Evolutionary conservation across 2,113 vertebrate species (phyloP).

Genomic region (Chlorodrepanis virens): DNA sequence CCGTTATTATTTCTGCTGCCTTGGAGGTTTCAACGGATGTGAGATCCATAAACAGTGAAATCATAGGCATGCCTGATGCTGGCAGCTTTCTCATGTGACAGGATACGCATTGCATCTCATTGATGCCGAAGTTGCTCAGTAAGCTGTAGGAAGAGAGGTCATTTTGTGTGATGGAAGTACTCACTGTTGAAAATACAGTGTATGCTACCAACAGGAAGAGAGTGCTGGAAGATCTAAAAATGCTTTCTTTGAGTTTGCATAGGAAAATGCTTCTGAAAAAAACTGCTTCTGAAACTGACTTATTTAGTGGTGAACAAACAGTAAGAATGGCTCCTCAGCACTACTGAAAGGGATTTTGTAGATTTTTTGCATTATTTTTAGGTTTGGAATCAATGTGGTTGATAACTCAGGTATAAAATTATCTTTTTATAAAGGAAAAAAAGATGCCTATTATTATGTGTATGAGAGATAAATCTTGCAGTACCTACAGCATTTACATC

Average conservation of each 20-base stretch:
- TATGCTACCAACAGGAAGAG: conserved; percentile 67
- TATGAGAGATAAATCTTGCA: not conserved
- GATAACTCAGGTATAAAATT: not conserved
- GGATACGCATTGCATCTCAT: conserved; percentile 69
- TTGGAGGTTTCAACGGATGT: conserved; percentile 67
- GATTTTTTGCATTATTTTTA: not conserved
- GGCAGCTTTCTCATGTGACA: conserved; percentile 80
- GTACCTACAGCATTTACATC: not conserved
- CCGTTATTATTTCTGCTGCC: conserved; percentile 52
- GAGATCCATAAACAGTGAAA: conserved; percentile 82
- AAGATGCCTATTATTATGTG: not conserved
- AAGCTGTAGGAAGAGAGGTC: conserved; percentile 80
- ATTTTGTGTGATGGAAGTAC: conserved; percentile 75
- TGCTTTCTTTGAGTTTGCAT: conserved; percentile 47
- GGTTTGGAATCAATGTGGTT: not conserved
- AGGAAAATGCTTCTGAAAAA: not conserved
- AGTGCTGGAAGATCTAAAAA: conserved; percentile 63
- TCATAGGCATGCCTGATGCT: conserved; percentile 69
- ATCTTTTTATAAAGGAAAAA: not conserved
- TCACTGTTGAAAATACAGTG: conserved; percentile 72
- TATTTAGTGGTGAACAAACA: not conserved
- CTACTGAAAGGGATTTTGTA: conserved; percentile 42
- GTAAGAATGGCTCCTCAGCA: conserved; percentile 55
- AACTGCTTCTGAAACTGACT: not conserved
- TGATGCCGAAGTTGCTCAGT: conserved; percentile 77